Base-by-base conservation (phyloP, 2,888 invertebrate genomes). In the Hartigia nigra region DNA sequence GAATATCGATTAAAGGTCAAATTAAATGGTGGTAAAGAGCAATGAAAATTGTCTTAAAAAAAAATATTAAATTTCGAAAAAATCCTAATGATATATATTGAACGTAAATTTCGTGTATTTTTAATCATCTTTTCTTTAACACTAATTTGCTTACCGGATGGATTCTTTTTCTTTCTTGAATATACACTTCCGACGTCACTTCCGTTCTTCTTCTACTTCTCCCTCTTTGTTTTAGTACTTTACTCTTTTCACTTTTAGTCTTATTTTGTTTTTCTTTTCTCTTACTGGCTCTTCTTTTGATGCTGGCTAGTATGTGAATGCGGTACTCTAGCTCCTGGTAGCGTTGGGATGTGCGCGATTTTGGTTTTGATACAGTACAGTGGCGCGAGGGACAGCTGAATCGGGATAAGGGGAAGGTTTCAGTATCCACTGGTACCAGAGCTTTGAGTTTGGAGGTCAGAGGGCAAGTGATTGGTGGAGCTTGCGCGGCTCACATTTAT, bases 401-500 rank as follows among this genome's bases (percentile, higher is more conserved):
- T 74, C 55, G 69, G 70, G 34, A 75, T 32, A 69, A 55, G n/a
- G 75, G 70, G 39, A 14, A 23, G 55, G 69, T 35, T 31, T 70
- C 34, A 12, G 72, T 69, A 69, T 31, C 39, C 55, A 80, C 81
- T 75, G 35, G 80, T 85, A 83, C 85, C 80, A 78, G 79, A 85
- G 85, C 85, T 87, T 83, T 82, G 85, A 87, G 87, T 87, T 88
- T 88, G 88, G 86, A 87, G 88, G 86, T 90, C 88, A 89, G 87
- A 90, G 89, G 86, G 87, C 88, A 88, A 90, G 85, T 90, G 90
- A 89, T 89, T 87, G 86, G 87, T 85, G 86, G 89, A 87, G 88
- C 89, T 90, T 88, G 90, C 90, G 90, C 90, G 86, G 80, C 83
- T 86, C 81, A 86, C 87, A 89, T 90, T 90, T 90, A 90, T 90